Base-by-base conservation (phyloP, 1,140 invertebrate genomes). In the Drosophila setifemur region DNA sequence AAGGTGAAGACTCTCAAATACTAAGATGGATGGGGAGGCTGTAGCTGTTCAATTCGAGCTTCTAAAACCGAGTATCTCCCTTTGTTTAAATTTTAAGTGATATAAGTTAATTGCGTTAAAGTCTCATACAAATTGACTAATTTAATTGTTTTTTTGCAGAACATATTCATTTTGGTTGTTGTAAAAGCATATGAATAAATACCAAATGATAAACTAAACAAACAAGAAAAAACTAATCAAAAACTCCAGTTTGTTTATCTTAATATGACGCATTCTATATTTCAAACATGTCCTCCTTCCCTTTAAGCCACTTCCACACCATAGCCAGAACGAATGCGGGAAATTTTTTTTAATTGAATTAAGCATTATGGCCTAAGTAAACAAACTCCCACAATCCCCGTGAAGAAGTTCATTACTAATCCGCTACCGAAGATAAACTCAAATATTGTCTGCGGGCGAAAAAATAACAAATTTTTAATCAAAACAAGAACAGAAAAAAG, bases 341-440 rank as follows among this genome's bases (percentile, higher is more conserved):
- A 66, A 73, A 61, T 54, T 67, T 75, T 75, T 79, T 81, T 69
- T 86, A 79, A 86, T 86, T 86, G 75, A 86, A 83, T 66, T 73
- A 49, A 48, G 42, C 71, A 67, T 64, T 64, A 78, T 79, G 71
- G 74, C 81, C 81, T 81, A 85, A 86, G 67, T 75, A 85, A 85
- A 85, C 81, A 86, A 66, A 31, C 42, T 43, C 42, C 31, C 50
- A 23, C 21, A 11, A 19, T 45, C 12, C 7, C 7, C 5, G n/a
- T 16, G 7, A 39, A 55, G 49, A 77, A 74, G 78, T 72, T 86
- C 57, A 86, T 86, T 86, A 86, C 81, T 86, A 85, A 86, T 86
- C 81, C 67, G 75, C 75, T 71, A 50, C 43, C 48, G 67, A 85
- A 75, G 79, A 85, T 85, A 79, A 85, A 68, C 79, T 68, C 68